These are phyloP conservation scores for Actinopyga echinites DNA, from an alignment of 53 echinoderm and acorn worm genomes.

Conservation along the genomic window DNA sequence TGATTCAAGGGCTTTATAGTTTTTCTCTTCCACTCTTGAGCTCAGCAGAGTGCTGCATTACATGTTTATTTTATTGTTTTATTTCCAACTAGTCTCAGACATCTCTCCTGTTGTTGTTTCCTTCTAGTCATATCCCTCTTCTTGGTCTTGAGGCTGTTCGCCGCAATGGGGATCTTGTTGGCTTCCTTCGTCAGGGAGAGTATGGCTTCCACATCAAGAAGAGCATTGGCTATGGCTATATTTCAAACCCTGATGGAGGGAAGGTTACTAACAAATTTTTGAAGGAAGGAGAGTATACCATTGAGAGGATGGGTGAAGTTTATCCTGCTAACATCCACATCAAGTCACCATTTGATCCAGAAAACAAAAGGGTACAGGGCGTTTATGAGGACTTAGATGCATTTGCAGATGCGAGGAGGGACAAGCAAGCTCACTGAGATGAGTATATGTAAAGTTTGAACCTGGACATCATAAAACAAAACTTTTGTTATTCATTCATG, in stretches of 20 bases:
- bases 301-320: slow-evolving; percentile 84
- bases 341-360: slow-evolving; percentile 88
- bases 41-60: not conserved
- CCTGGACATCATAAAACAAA: too few relatives aligned
- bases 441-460: too few relatives aligned
- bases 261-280: slow-evolving; percentile 76
- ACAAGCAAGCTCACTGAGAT: too few relatives aligned
- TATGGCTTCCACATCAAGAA: slow-evolving; percentile 70
- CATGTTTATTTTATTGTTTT: not conserved
- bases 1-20: too few relatives aligned
- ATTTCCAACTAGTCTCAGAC: not conserved
- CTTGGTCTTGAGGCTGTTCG: slow-evolving; percentile 80
- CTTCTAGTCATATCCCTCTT: slow-evolving; percentile 59
- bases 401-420: not conserved
- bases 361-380: slow-evolving; percentile 76
- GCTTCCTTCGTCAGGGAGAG: slow-evolving; percentile 78
- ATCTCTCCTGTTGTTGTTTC: not conserved
- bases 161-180: slow-evolving; percentile 78
- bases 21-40: too few relatives aligned
- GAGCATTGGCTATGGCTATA: slow-evolving; percentile 86
- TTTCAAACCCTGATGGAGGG: slow-evolving; percentile 60
- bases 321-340: slow-evolving; percentile 72
- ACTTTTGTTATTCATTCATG: too few relatives aligned
- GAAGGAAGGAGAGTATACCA: slow-evolving; percentile 74
- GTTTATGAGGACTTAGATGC: slow-evolving; percentile 50